Evolutionary conservation across 2,888 invertebrate species (phyloP), one percentile per base, ranked within the genome.

Genomic region (Empis stercorea): DNA sequence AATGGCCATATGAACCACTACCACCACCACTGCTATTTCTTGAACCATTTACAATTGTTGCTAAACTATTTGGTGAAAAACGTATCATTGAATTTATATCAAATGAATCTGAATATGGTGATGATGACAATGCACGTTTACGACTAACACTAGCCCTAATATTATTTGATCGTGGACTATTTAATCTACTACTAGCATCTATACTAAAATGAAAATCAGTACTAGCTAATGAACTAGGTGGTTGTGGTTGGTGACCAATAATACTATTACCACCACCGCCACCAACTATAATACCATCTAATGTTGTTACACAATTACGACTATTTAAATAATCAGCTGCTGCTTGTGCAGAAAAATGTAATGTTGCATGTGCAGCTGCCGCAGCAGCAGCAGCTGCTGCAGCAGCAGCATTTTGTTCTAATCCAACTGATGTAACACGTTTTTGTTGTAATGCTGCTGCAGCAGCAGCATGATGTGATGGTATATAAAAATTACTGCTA

Each of bases 61-160:
- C 87, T 55, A 96, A 72, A 20, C 93, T 92, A 57, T 91, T 89
- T 6, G 95, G 95, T 7, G 94, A 94, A 57, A 93, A 93, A 50
- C 95, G 79, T 57, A 96, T 95, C 76, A 96, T 87, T 46, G 93
- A 92, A 61, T 93, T 93, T 62, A 96, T 81, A 72, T 96, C 95
- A 55, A 94, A 86, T 48, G 91, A 89, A 56, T 95, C 95, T 1
- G 94, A 93, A 67, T 95, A 94, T 1, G 88, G 89, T 13, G 95
- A 95, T 65, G 89, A 91, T 48, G 94, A 94, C 2, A 95, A 77
- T 0, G 95, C 93, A 52, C 96, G 76, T 66, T 96, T 96, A 37
- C 95, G 79, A 62, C 85, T 83, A 27, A 79, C 80, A 46, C 83
- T 79, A 50, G 72, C 70, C 20, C 75, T 66, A 46, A 75, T 57